Base-by-base conservation (phyloP, 2,888 invertebrate species). In the Lasioglossum vierecki region DNA sequence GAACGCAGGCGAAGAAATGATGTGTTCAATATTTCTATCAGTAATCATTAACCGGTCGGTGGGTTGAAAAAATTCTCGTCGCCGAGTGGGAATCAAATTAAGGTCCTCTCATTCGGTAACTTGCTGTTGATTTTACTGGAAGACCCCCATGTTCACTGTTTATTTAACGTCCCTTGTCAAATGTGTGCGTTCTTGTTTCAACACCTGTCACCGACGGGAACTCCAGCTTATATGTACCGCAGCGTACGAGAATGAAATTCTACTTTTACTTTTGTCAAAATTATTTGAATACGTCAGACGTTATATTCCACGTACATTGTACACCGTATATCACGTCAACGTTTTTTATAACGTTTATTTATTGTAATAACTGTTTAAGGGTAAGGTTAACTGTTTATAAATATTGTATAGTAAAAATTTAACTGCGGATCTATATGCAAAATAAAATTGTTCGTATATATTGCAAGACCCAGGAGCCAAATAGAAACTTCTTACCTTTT, bases 101-200 rank as follows among this genome's bases (percentile, higher is more conserved):
- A 82, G 22, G 78, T 41, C 57, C 81, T 22, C 79, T 80, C 80
- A 66, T 53, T 66, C 76, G 44, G n/a, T 76, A 76, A 80, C 71
- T 80, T 77, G 41, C 63, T 92, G 91, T 92, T 92, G 91, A 91
- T 91, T 91, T 91, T 91, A 76, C 80, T 66, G 72, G 72, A 60
- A 75, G 46, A 41, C 70, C 66, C 57, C 18, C 30, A 18, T 75
- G 85, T 44, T 70, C 70, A 49, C 46, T 74, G 90, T 91, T 91
- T 88, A 86, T 89, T 91, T 84, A 87, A 89, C 87, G 83, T 74
- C 70, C 74, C 74, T n/a, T 72, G 77, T 86, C 82, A 87, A 89
- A 88, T 78, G 83, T 79, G 72, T 68, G 78, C 85, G 76, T 77
- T 80, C 80, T 68, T 83, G 35, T 68, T n/a, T 35, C 75, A 26